These are phyloP conservation scores for Diachrysia chrysitis DNA, from an alignment of 2,888 invertebrate genomes.

Conservation along the genomic window DNA sequence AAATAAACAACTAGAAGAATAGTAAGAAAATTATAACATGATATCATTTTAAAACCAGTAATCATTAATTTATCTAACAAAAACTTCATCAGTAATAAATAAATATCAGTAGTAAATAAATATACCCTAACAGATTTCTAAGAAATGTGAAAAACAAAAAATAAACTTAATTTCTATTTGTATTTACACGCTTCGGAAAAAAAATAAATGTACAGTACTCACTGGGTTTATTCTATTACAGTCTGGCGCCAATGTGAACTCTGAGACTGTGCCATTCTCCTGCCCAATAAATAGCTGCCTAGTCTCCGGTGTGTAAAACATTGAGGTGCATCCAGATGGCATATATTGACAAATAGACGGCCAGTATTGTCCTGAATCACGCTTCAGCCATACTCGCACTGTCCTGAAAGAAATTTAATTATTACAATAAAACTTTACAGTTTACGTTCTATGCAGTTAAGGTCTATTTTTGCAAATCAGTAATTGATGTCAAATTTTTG, in stretches of 20 bases:
- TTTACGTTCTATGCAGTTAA: too few relatives aligned
- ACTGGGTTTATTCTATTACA: constrained; percentile 97
- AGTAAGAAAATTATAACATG: too few relatives aligned
- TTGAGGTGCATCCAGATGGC: constrained; percentile 97
- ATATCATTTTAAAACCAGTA: too few relatives aligned
- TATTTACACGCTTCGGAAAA: too few relatives aligned
- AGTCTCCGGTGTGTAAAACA: constrained; percentile 96
- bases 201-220: constrained; percentile 63
- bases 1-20: too few relatives aligned
- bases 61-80: not conserved
- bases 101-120: too few relatives aligned
- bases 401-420: constrained; percentile 90
- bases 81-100: not conserved
- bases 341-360: constrained; percentile 99
- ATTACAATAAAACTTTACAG: not conserved
- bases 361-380: constrained; percentile 99
- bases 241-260: constrained; percentile 97
- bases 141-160: too few relatives aligned
- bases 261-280: constrained; percentile 97
- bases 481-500: too few relatives aligned
- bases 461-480: too few relatives aligned
- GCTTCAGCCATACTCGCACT: constrained; percentile 98
- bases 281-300: constrained; percentile 97
- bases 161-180: too few relatives aligned
- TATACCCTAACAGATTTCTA: not conserved